Evolutionary conservation across 1,140 invertebrate species (phyloP).

Genomic region (Pseudomyrmex pallidus): DNA sequence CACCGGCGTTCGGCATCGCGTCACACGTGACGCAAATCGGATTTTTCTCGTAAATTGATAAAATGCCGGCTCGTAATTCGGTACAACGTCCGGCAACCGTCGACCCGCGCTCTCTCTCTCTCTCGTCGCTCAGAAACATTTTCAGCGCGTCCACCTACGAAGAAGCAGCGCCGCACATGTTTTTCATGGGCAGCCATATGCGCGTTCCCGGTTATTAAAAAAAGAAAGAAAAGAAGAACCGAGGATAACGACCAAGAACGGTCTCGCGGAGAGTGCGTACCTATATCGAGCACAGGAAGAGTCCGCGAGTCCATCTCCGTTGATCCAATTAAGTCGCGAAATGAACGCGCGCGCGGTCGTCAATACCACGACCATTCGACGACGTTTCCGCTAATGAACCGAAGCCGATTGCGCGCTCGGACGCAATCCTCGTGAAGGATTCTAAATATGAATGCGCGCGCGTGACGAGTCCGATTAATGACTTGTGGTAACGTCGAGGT

Average conservation of each 20-base stretch:
- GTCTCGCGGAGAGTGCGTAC: constrained; percentile 32
- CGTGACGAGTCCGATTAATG: constrained; percentile 26
- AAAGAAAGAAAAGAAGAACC: constrained; percentile 12
- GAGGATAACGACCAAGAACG: constrained; percentile 65
- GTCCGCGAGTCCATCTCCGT: constrained; percentile 57
- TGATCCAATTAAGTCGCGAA: constrained; percentile 74
- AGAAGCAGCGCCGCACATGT: constrained; percentile 6
- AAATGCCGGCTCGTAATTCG: constrained; percentile 74
- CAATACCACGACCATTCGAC: constrained; percentile 66
- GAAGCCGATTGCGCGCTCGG: constrained; percentile 29
- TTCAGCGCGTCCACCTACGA: constrained; percentile 25
- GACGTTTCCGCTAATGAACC: constrained; percentile 70
- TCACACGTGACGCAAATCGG: constrained; percentile 74
- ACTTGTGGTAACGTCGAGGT: not conserved
- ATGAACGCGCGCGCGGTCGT: constrained; percentile 64
- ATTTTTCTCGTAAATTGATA: constrained; percentile 78
- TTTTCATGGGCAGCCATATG: constrained; percentile 6
- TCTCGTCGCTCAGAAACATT: constrained; percentile 29
- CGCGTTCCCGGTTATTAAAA: constrained; percentile 37
- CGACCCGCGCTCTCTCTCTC: constrained; percentile 42
- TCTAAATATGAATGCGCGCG: not conserved
- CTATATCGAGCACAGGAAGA: constrained; percentile 51
- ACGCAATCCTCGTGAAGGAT: not conserved
- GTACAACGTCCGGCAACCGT: constrained; percentile 61
- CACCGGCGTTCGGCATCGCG: constrained; percentile 42